Evolutionary conservation across 2,797 vertebrate species (phyloP), one percentile per base, ranked within the genome.

Genomic region (Enteromius anoplus): DNA sequence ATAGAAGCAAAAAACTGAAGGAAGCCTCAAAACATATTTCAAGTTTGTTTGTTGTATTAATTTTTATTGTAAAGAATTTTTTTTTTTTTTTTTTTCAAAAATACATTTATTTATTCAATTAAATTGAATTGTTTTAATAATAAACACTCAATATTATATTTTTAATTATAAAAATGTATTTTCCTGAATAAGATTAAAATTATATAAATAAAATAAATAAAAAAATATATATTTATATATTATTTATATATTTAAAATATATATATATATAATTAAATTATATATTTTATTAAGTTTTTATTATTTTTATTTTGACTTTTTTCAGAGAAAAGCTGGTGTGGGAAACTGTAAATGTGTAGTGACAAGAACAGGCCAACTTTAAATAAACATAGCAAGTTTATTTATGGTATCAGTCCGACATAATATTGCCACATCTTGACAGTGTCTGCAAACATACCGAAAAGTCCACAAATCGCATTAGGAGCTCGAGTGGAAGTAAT

Each of bases 401-500:
- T 75, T 75, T 58, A 58, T 37, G 12, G 40, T 70, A 32, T 23
- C 51, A 29, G n/a, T 9, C 75, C 1, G 14, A 79, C 14, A 83
- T 73, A 12, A 42, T 68, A 80, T 19, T n/a, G 49, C 17, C 19
- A 45, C 65, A 14, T 84, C 19, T 83, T 85, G 21, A 82, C 69
- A 3, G 23, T 75, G 66, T 79, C 66, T 83, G 45, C 80, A 64
- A 86, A 85, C 32, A 60, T 78, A 34, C 42, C 34, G 19, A 78
- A 66, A 80, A 66, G 64, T 76, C 69, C 51, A 42, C 70, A 42
- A 58, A 73, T 86, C 72, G 62, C 75, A 47, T 82, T 84, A 79
- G 75, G 75, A 53, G 53, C 69, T 87, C 10, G n/a, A 80, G 85
- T 86, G 86, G 84, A 88, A 88, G 69, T 84, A 86, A 85, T 83